A percentile compares a stretch with the other conserved stretches of the same genome.
phyloP scores from a whole-genome alignment of 1,140 invertebrate species.

The Drosophila eugracilis region DNA sequence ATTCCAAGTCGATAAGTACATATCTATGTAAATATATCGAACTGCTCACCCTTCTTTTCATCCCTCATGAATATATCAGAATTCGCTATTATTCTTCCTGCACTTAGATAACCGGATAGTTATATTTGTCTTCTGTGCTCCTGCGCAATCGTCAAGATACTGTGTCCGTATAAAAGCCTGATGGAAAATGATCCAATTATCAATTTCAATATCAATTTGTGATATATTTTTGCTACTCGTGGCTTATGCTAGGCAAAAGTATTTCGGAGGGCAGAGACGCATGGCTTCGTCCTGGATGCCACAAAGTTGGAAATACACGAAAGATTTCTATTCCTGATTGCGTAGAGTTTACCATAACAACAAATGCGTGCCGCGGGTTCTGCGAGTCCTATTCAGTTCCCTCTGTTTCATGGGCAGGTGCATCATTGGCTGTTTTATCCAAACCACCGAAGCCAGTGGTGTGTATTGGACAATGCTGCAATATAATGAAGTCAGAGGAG shows the following conservation, averaged over 20 bases:
- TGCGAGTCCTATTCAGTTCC: slow-evolving; percentile 92
- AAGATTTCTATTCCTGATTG: slow-evolving; percentile 93
- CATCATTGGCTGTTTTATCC: slow-evolving; percentile 86
- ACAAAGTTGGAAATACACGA: slow-evolving; percentile 90
- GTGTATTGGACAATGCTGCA: slow-evolving; percentile 94
- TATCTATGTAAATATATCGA: no score
- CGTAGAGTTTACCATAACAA: slow-evolving; percentile 92
- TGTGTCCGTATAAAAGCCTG: slow-evolving; percentile 4
- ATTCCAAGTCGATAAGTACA: no score
- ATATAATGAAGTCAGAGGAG: slow-evolving; percentile 94
- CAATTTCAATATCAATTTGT: slow-evolving; percentile 41
- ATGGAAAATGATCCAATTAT: background rate
- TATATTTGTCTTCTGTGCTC: background rate
- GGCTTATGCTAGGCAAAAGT: slow-evolving; percentile 25
- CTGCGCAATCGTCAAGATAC: slow-evolving; percentile 20
- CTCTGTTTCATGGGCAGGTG: slow-evolving; percentile 87
- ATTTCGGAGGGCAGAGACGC: slow-evolving; percentile 73
- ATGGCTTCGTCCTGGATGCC: slow-evolving; percentile 87
- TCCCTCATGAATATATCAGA: no score
- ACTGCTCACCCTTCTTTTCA: no score
- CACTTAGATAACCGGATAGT: no score
- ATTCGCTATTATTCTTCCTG: no score
- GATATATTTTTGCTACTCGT: slow-evolving; percentile 29
- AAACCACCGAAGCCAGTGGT: slow-evolving; percentile 87
- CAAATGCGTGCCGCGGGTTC: slow-evolving; percentile 94